Evolutionary conservation across 2,888 invertebrate species (phyloP).

Genomic region (Eristalis intricaria): DNA sequence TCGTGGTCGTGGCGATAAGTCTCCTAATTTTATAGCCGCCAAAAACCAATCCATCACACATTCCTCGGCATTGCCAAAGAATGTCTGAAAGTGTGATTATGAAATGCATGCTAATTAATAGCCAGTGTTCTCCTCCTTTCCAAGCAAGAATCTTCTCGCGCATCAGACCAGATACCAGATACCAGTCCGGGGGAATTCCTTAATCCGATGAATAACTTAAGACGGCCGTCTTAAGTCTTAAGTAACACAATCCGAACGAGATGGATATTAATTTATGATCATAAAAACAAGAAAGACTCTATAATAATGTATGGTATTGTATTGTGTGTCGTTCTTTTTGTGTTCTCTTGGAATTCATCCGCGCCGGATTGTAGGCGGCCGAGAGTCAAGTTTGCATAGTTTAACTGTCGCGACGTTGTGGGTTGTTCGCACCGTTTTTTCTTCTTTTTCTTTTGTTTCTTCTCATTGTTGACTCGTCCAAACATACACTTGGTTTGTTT

Average conservation of each 20-base stretch:
- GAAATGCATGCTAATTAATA: constrained; percentile 34
- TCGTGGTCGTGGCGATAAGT: neutral
- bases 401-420: neutral
- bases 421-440: neutral
- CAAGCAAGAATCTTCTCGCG: neutral
- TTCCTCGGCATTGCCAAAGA: neutral
- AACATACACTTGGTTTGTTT: constrained; percentile 26
- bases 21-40: constrained; percentile 12
- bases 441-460: neutral
- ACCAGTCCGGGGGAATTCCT: constrained; percentile 29
- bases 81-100: constrained; percentile 24
- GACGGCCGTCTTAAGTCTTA: neutral
- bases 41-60: constrained; percentile 21
- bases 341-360: neutral
- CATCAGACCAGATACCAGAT: neutral
- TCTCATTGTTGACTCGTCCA: neutral
- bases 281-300: neutral
- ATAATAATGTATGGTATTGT: neutral
- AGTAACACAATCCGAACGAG: neutral
- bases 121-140: neutral
- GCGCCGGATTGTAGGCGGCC: constrained; percentile 3
- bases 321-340: neutral
- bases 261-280: neutral
- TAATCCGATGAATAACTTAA: constrained; percentile 28
- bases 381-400: neutral